Percentiles rank a stretch among this genome's conserved stretches.
Conservation (phyloP, 2,888 invertebrate species). For the Apotomis betuletana region DNA sequence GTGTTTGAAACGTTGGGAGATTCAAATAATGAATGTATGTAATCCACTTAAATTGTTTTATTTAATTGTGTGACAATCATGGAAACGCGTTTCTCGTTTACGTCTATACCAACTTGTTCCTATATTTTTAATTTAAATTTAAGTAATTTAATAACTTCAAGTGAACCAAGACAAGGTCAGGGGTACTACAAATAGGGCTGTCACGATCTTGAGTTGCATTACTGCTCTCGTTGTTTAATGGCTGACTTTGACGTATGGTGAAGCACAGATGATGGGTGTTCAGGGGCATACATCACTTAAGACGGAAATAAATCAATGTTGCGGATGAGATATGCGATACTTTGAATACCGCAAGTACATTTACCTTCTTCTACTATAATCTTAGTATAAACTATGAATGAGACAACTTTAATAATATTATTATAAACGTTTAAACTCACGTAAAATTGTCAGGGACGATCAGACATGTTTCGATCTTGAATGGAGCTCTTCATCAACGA, state of each 20-base stretch:
- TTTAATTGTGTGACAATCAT: too few species aligned
- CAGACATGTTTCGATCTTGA: too few species aligned
- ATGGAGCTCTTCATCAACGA: too few species aligned
- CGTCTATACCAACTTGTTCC: too few species aligned
- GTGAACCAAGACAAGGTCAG: conserved; percentile 42
- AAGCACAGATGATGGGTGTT: conserved; percentile 16
- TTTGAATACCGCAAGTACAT: neutral
- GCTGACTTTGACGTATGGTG: conserved; percentile 43
- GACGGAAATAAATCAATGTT: conserved; percentile 30
- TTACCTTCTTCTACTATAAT: neutral
- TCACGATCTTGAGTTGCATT: conserved; percentile 67
- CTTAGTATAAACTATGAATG: neutral
- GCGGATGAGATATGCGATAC: conserved; percentile 28
- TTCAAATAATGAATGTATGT: too few species aligned
- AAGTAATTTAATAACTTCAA: neutral
- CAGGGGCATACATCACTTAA: conserved; percentile 23
- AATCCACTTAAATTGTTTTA: too few species aligned
- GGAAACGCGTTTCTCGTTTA: too few species aligned
- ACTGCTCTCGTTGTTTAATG: conserved; percentile 44
- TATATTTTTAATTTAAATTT: neutral
- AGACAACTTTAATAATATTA: too few species aligned
- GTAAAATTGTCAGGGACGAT: too few species aligned
- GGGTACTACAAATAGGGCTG: conserved; percentile 75
- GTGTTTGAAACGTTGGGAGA: too few species aligned
- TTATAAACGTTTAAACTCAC: too few species aligned